These are phyloP conservation scores for Chlorops oryzae DNA, from an alignment of 1,140 invertebrate genomes.

Conservation along the genomic window DNA sequence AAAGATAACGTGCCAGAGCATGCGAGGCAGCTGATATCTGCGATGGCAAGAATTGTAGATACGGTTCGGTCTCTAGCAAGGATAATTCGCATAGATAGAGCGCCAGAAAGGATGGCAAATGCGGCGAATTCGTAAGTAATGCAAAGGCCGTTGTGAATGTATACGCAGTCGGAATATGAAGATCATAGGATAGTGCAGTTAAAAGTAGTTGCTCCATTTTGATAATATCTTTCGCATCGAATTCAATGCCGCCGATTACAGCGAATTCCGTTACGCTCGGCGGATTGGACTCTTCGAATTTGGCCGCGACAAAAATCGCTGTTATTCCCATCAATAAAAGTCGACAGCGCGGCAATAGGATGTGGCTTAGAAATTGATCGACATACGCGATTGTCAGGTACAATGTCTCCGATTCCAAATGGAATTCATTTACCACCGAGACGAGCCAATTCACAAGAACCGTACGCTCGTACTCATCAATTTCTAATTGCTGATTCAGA, in stretches of 20 bases:
- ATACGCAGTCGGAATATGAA: constrained; percentile 76
- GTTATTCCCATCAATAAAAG: constrained; percentile 92
- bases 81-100: constrained; percentile 83
- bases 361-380: constrained; percentile 87
- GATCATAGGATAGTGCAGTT: constrained; percentile 84
- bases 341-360: constrained; percentile 87
- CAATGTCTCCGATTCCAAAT: constrained; percentile 78
- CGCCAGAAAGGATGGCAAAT: constrained; percentile 50
- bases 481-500: constrained; percentile 88
- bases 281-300: constrained; percentile 96
- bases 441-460: constrained; percentile 93
- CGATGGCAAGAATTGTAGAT: constrained; percentile 77
- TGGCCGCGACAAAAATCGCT: constrained; percentile 93
- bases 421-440: constrained; percentile 89
- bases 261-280: constrained; percentile 92
- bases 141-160: constrained; percentile 73
- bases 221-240: constrained; percentile 82
- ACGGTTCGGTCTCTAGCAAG: constrained; percentile 79
- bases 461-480: constrained; percentile 78
- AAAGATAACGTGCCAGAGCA: constrained; percentile 69
- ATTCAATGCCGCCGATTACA: constrained; percentile 94
- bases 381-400: constrained; percentile 89
- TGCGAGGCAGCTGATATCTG: constrained; percentile 75
- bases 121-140: constrained; percentile 60
- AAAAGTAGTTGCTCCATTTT: constrained; percentile 90